A percentile compares a stretch with the other conserved stretches of the same genome.
These are phyloP conservation scores for Zosterops japonicus DNA, from an alignment of 2,113 vertebrate genomes.

Conservation along the genomic window DNA sequence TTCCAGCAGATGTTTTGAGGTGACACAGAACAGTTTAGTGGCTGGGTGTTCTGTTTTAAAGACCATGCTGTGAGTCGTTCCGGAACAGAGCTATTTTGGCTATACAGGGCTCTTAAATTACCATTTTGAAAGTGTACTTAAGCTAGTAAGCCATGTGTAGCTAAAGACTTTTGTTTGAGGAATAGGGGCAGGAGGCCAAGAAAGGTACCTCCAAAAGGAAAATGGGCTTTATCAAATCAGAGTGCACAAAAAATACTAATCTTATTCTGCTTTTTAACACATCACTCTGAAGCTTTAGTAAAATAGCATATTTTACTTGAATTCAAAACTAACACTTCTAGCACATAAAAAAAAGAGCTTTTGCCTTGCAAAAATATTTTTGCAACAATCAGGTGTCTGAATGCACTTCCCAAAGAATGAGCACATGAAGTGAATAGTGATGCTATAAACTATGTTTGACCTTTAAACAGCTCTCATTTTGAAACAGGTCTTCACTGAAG, in stretches of 20 bases:
- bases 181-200: neutral
- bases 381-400: slow-evolving; percentile 53
- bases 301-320: slow-evolving; percentile 19
- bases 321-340: slow-evolving; percentile 53
- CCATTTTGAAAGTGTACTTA: slow-evolving; percentile 65
- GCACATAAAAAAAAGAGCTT: slow-evolving; percentile 18
- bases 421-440: slow-evolving; percentile 3
- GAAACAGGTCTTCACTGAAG: neutral
- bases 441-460: slow-evolving; percentile 17
- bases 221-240: slow-evolving; percentile 53
- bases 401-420: neutral
- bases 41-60: slow-evolving; percentile 57
- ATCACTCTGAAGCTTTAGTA: neutral
- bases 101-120: slow-evolving; percentile 61
- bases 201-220: slow-evolving; percentile 53
- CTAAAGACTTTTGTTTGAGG: slow-evolving; percentile 43
- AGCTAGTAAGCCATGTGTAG: slow-evolving; percentile 62
- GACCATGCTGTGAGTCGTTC: slow-evolving; percentile 58
- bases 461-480: neutral
- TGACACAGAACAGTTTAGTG: slow-evolving; percentile 53
- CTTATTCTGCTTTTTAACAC: slow-evolving; percentile 30
- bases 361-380: slow-evolving; percentile 61
- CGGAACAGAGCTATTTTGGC: slow-evolving; percentile 65
- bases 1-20: slow-evolving; percentile 67
- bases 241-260: slow-evolving; percentile 5